Percentiles rank a stretch among this genome's conserved stretches.
Conservation (phyloP, 2,113 vertebrate genomes). For the Nothoprocta perdicaria region DNA sequence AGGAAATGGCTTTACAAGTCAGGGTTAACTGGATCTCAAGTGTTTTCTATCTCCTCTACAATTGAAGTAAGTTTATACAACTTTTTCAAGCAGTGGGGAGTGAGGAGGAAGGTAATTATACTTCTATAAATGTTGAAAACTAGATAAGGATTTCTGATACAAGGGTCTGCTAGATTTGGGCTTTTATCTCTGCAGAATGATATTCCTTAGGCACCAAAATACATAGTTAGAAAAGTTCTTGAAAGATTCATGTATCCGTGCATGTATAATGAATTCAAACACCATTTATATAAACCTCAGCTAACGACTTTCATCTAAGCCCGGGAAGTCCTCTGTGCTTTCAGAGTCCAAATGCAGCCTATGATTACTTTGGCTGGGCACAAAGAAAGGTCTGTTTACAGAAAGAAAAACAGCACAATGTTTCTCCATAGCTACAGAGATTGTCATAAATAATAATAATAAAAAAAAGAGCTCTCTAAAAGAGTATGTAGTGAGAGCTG, state of each 20-base stretch:
- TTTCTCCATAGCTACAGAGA: background rate
- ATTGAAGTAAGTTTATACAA: conserved; percentile 4
- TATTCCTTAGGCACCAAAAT: conserved; percentile 65
- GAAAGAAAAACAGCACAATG: background rate
- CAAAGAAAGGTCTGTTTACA: conserved; percentile 39
- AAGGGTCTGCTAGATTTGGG: conserved; percentile 33
- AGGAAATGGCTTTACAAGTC: background rate
- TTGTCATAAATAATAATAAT: background rate
- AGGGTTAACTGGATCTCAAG: background rate
- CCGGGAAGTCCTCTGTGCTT: conserved; percentile 62
- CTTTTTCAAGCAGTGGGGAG: conserved; percentile 15
- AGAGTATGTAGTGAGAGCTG: background rate
- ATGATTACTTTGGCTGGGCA: conserved; percentile 7
- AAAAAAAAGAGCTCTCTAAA: background rate
- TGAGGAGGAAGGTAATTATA: conserved; percentile 54
- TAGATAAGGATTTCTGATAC: conserved; percentile 51
- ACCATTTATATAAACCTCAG: conserved; percentile 63
- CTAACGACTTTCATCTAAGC: conserved; percentile 59
- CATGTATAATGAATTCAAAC: conserved; percentile 68
- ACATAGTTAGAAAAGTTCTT: conserved; percentile 63
- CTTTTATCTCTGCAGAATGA: conserved; percentile 61
- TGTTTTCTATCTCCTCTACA: background rate
- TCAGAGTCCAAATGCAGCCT: conserved; percentile 34
- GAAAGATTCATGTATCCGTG: conserved; percentile 68
- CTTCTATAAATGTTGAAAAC: conserved; percentile 65